phyloP scores from a whole-genome alignment of 2,797 vertebrate genomes.

The Tadarida brasiliensis region DNA sequence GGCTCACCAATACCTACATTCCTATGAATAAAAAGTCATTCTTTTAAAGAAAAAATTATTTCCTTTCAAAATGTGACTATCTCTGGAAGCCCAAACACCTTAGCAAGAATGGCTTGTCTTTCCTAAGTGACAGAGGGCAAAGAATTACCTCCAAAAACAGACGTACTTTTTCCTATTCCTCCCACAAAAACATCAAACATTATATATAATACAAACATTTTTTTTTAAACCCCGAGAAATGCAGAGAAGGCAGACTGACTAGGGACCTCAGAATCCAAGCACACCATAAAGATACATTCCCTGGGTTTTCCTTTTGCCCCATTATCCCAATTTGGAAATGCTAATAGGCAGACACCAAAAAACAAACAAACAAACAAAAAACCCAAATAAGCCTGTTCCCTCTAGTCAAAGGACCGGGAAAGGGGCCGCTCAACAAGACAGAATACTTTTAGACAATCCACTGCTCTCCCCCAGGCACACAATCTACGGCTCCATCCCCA shows the following conservation, averaged over 20 bases:
- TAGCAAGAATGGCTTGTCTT: neutral
- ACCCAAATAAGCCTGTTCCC: neutral
- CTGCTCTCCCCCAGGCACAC: neutral
- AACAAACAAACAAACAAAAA: neutral
- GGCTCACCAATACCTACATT: neutral
- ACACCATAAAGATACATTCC: neutral
- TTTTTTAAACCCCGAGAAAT: neutral
- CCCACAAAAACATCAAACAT: neutral
- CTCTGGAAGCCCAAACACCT: neutral
- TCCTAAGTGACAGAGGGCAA: neutral
- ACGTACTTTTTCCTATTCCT: neutral
- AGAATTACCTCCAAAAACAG: neutral
- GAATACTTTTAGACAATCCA: neutral
- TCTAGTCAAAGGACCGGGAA: neutral
- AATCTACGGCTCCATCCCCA: neutral
- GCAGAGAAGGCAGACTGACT: neutral
- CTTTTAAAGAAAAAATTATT: neutral
- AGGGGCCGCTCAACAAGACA: neutral
- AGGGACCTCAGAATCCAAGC: neutral
- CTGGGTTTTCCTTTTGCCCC: neutral
- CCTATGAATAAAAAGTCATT: neutral
- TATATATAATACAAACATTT: neutral
- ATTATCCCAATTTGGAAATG: neutral
- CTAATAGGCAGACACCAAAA: neutral
- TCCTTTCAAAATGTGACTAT: conserved; percentile 12